Conservation (phyloP, 2,888 invertebrate species). For the Drosophila barbarae region DNA sequence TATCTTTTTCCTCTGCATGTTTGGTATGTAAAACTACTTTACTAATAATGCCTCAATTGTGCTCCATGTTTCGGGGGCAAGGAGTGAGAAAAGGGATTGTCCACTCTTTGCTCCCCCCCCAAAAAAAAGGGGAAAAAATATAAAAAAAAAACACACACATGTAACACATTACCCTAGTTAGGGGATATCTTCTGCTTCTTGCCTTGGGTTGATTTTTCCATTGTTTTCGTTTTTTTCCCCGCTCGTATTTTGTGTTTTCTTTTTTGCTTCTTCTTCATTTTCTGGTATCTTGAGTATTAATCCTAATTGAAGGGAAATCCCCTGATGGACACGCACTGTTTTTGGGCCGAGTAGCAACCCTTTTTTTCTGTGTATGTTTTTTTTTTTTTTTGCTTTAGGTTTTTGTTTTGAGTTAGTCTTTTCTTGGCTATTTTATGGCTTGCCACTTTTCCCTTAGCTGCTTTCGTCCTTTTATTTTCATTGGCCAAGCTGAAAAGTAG, state of each 20-base stretch:
- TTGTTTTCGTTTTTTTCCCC: conserved; percentile 13
- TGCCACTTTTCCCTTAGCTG: not conserved
- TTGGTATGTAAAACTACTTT: conserved; percentile 66
- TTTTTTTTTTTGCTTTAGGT: conserved; percentile 9
- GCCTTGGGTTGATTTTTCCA: conserved; percentile 13
- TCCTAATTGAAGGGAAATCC: conserved; percentile 78
- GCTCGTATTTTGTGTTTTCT: conserved; percentile 25
- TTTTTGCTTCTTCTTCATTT: not conserved
- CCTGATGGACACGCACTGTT: conserved; percentile 68
- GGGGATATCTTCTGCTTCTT: conserved; percentile 33
- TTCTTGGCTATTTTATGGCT: conserved; percentile 27
- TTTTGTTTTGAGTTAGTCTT: conserved; percentile 20
- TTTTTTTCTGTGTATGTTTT: conserved; percentile 49
- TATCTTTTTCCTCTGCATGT: conserved; percentile 1
- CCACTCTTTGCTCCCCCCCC: not conserved
- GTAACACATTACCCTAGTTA: conserved; percentile 62
- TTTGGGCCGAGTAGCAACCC: conserved; percentile 55
- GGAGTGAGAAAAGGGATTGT: conserved; percentile 18
- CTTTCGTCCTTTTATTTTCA: conserved; percentile 11
- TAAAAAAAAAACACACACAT: conserved; percentile 17
- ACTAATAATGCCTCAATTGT: conserved; percentile 76
- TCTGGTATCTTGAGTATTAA: conserved; percentile 75
- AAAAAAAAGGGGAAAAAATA: not conserved
- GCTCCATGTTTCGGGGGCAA: conserved; percentile 49
- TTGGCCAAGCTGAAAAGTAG: conserved; percentile 26